A percentile compares a stretch with the other conserved stretches of the same genome.
These are phyloP conservation scores for Zaprionus tsacasi DNA, from an alignment of 1,140 invertebrate species.

Conservation along the genomic window DNA sequence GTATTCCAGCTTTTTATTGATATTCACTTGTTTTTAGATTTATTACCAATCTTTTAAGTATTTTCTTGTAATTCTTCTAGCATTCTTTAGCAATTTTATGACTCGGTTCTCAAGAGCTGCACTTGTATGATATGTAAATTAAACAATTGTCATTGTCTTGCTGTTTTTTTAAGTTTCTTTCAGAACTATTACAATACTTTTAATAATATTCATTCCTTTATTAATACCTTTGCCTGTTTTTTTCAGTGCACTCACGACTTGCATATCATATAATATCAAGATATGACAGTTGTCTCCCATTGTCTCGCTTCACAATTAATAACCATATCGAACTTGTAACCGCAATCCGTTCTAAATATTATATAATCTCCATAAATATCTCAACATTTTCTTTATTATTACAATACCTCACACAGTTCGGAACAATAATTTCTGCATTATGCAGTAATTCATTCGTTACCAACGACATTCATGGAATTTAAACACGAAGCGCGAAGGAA, in stretches of 20 bases:
- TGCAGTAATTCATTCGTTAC: neutral
- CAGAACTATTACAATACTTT: too few relatives aligned
- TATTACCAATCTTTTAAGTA: neutral
- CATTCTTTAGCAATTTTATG: too few relatives aligned
- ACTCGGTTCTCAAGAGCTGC: too few relatives aligned
- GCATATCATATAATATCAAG: neutral
- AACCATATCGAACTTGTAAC: neutral
- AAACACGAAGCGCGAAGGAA: slow-evolving; percentile 33
- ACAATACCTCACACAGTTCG: neutral
- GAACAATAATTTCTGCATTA: neutral
- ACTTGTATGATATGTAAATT: too few relatives aligned
- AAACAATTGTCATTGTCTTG: too few relatives aligned
- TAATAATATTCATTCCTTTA: too few relatives aligned
- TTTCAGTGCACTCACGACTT: neutral
- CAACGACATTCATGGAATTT: neutral
- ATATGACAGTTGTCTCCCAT: neutral
- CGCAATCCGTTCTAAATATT: neutral
- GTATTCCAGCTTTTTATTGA: too few relatives aligned
- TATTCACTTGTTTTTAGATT: neutral
- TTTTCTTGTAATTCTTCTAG: neutral
- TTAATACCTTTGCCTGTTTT: neutral
- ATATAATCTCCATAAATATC: neutral
- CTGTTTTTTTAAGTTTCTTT: too few relatives aligned
- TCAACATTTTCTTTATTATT: neutral
- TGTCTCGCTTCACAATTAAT: neutral